Conservation (phyloP, 2,113 vertebrate species). For the Crypturellus undulatus region DNA sequence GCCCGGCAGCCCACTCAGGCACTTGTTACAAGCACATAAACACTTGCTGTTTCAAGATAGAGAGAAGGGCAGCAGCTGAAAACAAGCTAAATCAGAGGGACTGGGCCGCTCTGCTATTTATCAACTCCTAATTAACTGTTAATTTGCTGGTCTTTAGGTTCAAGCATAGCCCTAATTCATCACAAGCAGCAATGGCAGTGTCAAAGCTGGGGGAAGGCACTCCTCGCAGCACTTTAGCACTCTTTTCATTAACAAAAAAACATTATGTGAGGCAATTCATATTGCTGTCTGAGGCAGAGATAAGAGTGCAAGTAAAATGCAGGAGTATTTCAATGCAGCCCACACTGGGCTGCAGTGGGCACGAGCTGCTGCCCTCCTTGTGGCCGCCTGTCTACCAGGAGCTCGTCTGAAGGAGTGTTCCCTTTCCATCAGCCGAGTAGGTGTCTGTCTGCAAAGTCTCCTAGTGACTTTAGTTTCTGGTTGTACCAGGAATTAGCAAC, state of each 20-base stretch:
- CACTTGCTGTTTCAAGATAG: slow-evolving; percentile 82
- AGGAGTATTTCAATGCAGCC: neutral
- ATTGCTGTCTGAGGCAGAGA: neutral
- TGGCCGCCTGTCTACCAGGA: too few relatives aligned
- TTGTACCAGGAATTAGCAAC: neutral
- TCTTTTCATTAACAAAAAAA: neutral
- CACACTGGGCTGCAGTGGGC: fast-evolving
- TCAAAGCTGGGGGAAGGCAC: slow-evolving; percentile 31
- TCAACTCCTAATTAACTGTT: slow-evolving; percentile 86
- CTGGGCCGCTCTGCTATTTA: slow-evolving; percentile 83
- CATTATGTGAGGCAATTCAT: neutral
- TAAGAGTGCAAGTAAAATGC: neutral
- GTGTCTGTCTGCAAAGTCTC: neutral
- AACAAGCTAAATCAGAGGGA: slow-evolving; percentile 13
- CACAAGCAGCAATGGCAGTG: slow-evolving; percentile 71
- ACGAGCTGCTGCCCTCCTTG: neutral
- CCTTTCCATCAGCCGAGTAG: neutral
- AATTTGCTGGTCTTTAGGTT: slow-evolving; percentile 85
- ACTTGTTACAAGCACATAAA: slow-evolving; percentile 90
- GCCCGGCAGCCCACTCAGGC: slow-evolving; percentile 80
- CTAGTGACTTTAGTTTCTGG: neutral
- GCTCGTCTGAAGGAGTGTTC: neutral
- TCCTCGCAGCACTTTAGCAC: neutral
- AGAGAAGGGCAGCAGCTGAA: slow-evolving; percentile 67
- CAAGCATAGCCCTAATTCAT: slow-evolving; percentile 84